Base-by-base conservation (phyloP, 53 echinoderm and acorn worm species). In the Paracentrotus lividus region DNA sequence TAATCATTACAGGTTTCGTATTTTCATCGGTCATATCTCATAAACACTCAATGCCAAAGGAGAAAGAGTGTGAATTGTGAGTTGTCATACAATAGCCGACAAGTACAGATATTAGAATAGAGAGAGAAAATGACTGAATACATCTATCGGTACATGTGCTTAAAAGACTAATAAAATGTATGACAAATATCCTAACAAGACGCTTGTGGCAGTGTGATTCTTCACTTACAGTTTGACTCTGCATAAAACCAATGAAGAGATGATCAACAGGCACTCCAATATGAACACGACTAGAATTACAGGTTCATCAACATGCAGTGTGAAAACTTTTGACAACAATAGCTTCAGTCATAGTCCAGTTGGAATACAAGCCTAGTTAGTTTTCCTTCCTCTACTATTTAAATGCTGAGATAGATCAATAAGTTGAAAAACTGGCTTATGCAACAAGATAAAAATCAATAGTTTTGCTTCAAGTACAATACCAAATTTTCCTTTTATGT, bases 301-400 rank as follows among this genome's bases (percentile, higher is more conserved):
- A 1, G 27, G 21, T n/a, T 45, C n/a, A n/a, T 47, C 24, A 47
- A 81, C n/a, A 44, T 21, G 13, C 26, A n/a, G 8, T 40, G 47
- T 49, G 9, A 12, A 3, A n/a, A 81, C 23, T 12, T 86, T 51
- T 85, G 47, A 85, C 64, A 85, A 85, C 38, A 86, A 54, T 56
- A 24, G 47, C 12, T 51, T 26, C 51, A 49, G 49, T 47, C 36
- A 21, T 34, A 34, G 56, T 54, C 55, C 54, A 86, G 34, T 51
- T 55, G 15, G 56, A 55, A 56, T 36, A 56, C 86, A 86, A 21
- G 31, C 85, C 53, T 12, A 29, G 18, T 21, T 43, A n/a, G 86
- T 32, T 86, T 86, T 55, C 86, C 56, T 86, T 86, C 86, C 86
- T 86, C 34, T 86, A 45, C 7, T 20, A 76, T 76, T 16, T 42